phyloP scores from a whole-genome alignment of 2,797 vertebrate species.

The Mionectes olivaceus region DNA sequence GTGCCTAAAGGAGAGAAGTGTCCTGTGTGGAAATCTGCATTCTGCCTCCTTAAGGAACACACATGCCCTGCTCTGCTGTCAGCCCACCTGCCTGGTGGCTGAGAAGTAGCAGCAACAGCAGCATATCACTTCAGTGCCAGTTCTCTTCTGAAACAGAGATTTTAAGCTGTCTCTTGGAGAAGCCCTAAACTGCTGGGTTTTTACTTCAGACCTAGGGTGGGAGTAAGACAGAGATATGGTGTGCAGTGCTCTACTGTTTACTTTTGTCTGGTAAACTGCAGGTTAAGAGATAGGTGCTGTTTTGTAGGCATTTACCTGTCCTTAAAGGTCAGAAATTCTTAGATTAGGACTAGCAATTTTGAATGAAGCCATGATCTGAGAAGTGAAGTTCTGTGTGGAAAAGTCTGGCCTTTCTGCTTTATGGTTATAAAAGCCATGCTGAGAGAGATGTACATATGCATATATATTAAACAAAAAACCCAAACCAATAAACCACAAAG shows the following conservation, averaged over 20 bases:
- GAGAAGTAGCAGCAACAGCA: background rate
- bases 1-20: background rate
- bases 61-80: background rate
- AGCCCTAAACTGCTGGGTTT: background rate
- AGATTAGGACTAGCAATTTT: background rate
- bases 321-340: background rate
- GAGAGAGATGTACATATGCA: background rate
- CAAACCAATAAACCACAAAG: background rate
- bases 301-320: background rate
- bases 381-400: background rate
- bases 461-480: background rate
- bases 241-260: background rate
- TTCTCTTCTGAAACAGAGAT: background rate
- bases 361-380: background rate
- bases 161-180: background rate
- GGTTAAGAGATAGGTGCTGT: background rate
- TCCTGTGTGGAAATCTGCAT: background rate
- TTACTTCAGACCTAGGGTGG: background rate
- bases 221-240: background rate
- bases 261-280: background rate
- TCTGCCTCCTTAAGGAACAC: background rate
- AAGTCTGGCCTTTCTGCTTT: background rate
- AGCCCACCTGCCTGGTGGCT: background rate
- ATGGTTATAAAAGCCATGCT: background rate
- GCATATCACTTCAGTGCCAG: background rate